Percentiles rank a stretch among this genome's conserved stretches.
Evolutionary conservation across 1,140 invertebrate genomes (phyloP).

Genomic region (Carcinoscorpius rotundicauda): DNA sequence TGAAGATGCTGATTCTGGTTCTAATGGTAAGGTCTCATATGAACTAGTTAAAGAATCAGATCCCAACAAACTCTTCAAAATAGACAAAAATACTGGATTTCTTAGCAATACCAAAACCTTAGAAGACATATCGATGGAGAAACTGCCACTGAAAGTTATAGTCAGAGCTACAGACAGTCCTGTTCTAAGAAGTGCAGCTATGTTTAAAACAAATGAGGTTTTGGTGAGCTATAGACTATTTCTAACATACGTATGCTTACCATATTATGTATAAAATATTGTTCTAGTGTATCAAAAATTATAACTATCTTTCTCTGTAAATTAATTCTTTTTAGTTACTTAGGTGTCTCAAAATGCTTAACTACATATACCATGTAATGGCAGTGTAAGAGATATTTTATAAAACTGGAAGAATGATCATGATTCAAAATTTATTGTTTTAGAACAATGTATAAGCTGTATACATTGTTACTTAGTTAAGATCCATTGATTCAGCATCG

Average conservation of each 20-base stretch:
- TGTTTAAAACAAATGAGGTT: conserved; percentile 39
- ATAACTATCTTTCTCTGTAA: too few relatives aligned
- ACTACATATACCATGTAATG: too few relatives aligned
- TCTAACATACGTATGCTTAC: neutral
- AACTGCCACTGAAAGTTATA: conserved; percentile 57
- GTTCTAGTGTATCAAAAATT: too few relatives aligned
- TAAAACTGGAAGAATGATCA: too few relatives aligned
- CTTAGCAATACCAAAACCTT: conserved; percentile 57
- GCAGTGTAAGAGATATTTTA: too few relatives aligned
- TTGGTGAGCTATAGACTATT: conserved; percentile 38
- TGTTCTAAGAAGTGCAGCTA: conserved; percentile 17
- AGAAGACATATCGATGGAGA: conserved; percentile 45
- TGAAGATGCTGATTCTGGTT: conserved; percentile 65
- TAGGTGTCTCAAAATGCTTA: too few relatives aligned
- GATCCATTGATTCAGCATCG: too few relatives aligned
- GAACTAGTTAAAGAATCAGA: conserved; percentile 45
- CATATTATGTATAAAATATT: neutral
- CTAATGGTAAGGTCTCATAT: conserved; percentile 61
- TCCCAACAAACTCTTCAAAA: conserved; percentile 52
- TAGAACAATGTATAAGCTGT: too few relatives aligned
- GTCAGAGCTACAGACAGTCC: conserved; percentile 64
- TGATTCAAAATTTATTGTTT: too few relatives aligned
- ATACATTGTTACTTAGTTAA: too few relatives aligned
- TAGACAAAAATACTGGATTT: conserved; percentile 58
- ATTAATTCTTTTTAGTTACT: too few relatives aligned